Evolutionary conservation across 2,113 vertebrate species (phyloP).

Genomic region (Pelobates fuscus): DNA sequence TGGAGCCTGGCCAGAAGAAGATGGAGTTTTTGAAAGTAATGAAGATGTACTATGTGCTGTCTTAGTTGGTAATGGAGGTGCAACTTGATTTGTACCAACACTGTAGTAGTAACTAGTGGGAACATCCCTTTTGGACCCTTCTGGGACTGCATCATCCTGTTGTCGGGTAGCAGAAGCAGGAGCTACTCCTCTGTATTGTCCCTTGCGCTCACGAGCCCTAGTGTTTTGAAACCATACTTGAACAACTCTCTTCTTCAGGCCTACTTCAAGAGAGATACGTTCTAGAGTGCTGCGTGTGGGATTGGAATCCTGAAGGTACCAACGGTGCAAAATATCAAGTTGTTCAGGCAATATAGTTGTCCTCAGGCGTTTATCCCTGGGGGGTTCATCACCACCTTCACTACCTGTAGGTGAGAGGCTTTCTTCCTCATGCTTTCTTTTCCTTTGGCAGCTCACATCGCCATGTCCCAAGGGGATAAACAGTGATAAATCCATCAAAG

Average conservation of each 20-base stretch:
- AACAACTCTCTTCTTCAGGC: constrained; percentile 88
- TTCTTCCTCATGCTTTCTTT: constrained; percentile 65
- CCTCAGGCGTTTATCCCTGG: constrained; percentile 74
- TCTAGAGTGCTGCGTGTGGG: constrained; percentile 88
- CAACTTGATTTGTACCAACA: constrained; percentile 12
- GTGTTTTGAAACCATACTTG: constrained; percentile 96
- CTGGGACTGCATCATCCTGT: constrained; percentile 48
- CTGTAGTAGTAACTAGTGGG: constrained; percentile 15
- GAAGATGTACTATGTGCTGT: constrained; percentile 11
- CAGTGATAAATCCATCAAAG: constrained; percentile 54
- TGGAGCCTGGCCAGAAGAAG: constrained; percentile 1
- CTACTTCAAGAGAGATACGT: constrained; percentile 87
- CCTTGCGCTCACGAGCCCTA: constrained; percentile 86
- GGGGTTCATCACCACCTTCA: constrained; percentile 58
- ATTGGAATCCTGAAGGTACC: constrained; percentile 90
- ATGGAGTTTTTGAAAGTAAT: constrained; percentile 23
- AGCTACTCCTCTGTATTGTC: constrained; percentile 80
- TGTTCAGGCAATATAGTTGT: constrained; percentile 89
- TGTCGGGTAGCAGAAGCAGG: constrained; percentile 45
- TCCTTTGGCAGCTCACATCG: constrained; percentile 46
- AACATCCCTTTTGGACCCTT: constrained; percentile 54
- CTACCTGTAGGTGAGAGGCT: constrained; percentile 63
- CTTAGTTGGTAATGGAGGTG: constrained; percentile 14
- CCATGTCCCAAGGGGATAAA: constrained; percentile 57
- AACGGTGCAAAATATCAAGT: constrained; percentile 86